phyloP scores from a whole-genome alignment of 1,140 invertebrate species.

The Pseudachorutes palmiensis region DNA sequence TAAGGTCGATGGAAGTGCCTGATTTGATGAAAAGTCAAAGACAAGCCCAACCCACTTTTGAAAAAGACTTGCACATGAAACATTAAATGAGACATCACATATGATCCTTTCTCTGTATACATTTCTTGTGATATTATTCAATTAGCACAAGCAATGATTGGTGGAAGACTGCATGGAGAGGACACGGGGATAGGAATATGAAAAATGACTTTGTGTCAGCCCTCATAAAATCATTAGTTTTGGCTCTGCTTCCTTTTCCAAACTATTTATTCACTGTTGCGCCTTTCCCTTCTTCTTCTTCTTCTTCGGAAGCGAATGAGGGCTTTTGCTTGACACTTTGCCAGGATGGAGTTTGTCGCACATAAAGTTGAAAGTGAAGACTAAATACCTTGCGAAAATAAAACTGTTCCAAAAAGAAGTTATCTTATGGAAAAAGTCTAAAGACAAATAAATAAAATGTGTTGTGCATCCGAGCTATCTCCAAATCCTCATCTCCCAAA shows the following conservation, averaged over 20 bases:
- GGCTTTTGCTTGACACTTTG: not conserved
- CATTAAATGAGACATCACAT: not conserved
- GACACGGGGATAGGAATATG: not conserved
- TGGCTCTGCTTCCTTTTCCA: not conserved
- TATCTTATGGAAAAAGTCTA: not conserved
- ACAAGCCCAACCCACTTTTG: not conserved
- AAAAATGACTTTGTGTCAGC: not conserved
- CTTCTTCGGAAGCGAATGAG: not conserved
- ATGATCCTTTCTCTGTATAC: too few species aligned
- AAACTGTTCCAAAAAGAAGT: too few species aligned
- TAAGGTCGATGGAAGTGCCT: not conserved
- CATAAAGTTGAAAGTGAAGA: not conserved
- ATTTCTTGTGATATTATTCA: too few species aligned
- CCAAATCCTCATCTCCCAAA: not conserved
- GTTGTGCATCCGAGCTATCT: not conserved
- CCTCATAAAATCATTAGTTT: slow-evolving; percentile 9
- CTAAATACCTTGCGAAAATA: slow-evolving; percentile 11
- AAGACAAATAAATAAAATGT: slow-evolving; percentile 1
- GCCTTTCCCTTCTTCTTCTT: not conserved
- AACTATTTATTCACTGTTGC: not conserved
- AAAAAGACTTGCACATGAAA: not conserved
- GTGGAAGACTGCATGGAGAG: not conserved
- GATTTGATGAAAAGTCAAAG: not conserved
- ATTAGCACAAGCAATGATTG: not conserved
- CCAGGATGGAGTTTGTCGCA: not conserved